phyloP scores from a whole-genome alignment of 2,888 invertebrate species.

The Trissolcus brochymenae region DNA sequence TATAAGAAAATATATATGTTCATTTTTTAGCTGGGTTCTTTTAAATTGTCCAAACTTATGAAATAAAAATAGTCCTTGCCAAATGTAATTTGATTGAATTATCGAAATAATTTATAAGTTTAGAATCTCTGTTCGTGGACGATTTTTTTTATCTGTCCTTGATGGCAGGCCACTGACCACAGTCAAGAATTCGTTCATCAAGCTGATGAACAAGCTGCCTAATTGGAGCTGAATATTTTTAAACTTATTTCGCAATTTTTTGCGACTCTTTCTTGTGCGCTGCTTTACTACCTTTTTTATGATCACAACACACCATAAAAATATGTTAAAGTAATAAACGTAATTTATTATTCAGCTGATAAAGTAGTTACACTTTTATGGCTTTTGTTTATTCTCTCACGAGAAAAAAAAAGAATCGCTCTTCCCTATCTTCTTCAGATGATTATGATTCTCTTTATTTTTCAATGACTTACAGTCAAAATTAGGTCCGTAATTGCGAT shows the following conservation, averaged over 20 bases:
- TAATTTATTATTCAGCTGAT: constrained; percentile 34
- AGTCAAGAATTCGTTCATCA: constrained; percentile 42
- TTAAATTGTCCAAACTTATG: too few species aligned
- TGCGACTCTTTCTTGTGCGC: constrained; percentile 31
- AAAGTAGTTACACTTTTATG: constrained; percentile 23
- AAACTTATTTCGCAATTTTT: constrained; percentile 47
- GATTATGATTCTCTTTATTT: too few species aligned
- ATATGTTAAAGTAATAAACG: constrained; percentile 21
- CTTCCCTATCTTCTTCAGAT: too few species aligned
- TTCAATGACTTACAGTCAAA: too few species aligned
- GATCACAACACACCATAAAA: constrained; percentile 39
- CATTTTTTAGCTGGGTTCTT: too few species aligned
- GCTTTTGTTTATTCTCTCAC: constrained; percentile 18
- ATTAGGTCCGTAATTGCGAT: too few species aligned
- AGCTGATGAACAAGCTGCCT: constrained; percentile 50
- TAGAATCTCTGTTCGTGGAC: too few species aligned
- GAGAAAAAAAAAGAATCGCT: neutral
- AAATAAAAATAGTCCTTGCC: too few species aligned
- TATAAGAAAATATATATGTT: too few species aligned
- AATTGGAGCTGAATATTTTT: constrained; percentile 53
- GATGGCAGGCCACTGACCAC: constrained; percentile 53
- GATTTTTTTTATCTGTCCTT: constrained; percentile 16
- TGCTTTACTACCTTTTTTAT: constrained; percentile 34
- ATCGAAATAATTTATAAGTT: too few species aligned
- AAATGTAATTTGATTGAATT: too few species aligned